Base-by-base conservation (phyloP, 2,113 vertebrate species). In the Perca schrenkii region DNA sequence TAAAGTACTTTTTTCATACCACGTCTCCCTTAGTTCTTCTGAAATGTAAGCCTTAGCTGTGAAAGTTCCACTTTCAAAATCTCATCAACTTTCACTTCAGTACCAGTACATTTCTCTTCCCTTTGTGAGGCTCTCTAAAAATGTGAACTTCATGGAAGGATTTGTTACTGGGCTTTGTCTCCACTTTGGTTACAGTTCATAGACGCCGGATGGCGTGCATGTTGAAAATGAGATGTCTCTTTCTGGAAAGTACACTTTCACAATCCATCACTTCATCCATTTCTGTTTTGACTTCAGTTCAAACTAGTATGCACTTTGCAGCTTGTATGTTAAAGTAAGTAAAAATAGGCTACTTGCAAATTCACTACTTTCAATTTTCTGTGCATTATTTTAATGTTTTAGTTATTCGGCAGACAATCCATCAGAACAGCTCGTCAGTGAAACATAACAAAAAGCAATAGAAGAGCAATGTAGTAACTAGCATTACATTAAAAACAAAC, bases 11-110 rank as follows among this genome's bases (percentile, higher is more conserved):
- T 34, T 67, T 54, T 52, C 25, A 71, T n/a, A 31, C 56, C 6
- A n/a, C 17, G 58, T 71, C 57, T 60, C 67, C 43, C 50, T 16
- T 17, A 40, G 6, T 83, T 76, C 52, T 70, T 80, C 57, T 76
- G 40, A 64, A 85, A 80, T 28, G 15, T 34, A 58, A 74, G n/a
- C 49, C 16, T 71, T 16, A 40, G 36, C 17, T 5, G 49, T 67
- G 13, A 77, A 8, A 56, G 69, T 53, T 65, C 40, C 62, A 62
- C 47, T 81, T 84, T 64, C 1, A 74, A 53, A 79, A 64, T 79
- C 71, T 76, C 21, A 79, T 73, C 54, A 60, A 66, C 19, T 16
- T 52, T 81, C 43, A 56, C 62, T 56, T 67, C 16, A 72, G 56
- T 13, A n/a, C 19, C 21, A 71, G 25, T 52, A 19, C 14, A 72